These are phyloP conservation scores for Psylliodes chrysocephalus DNA, from an alignment of 2,888 invertebrate genomes.

Conservation along the genomic window DNA sequence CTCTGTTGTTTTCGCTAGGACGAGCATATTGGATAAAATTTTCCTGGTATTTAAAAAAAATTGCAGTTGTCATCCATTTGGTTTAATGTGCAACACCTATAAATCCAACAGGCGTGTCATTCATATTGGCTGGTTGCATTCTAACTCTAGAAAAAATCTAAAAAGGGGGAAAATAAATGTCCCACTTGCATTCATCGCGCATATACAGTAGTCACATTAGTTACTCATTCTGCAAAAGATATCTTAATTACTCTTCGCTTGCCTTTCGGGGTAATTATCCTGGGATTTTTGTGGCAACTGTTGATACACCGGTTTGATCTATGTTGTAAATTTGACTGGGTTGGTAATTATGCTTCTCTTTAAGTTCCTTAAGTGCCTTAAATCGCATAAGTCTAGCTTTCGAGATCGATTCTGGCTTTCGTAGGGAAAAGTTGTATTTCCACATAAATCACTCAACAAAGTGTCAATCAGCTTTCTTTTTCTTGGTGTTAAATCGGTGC, in stretches of 20 bases:
- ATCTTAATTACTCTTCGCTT: conserved; percentile 25
- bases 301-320: background rate
- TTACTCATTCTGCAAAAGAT: conserved; percentile 25
- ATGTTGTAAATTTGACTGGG: background rate
- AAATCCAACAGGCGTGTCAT: conserved; percentile 11
- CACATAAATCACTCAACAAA: conserved; percentile 28
- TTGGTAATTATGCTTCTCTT: background rate
- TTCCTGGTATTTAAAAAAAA: conserved; percentile 30
- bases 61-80: conserved; percentile 33
- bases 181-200: conserved; percentile 28
- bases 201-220: conserved; percentile 21
- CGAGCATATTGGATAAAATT: conserved; percentile 28
- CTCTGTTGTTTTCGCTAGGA: conserved; percentile 18
- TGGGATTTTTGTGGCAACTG: conserved; percentile 18
- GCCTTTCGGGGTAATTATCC: background rate
- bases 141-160: conserved; percentile 29
- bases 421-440: conserved; percentile 27
- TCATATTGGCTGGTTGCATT: conserved; percentile 32
- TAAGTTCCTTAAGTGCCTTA: conserved; percentile 16
- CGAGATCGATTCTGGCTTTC: conserved; percentile 30
- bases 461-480: conserved; percentile 17
- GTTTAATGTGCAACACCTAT: conserved; percentile 20
- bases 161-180: conserved; percentile 20
- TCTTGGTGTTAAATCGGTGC: conserved; percentile 29
- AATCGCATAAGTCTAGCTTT: conserved; percentile 31